phyloP scores from a whole-genome alignment of 1,140 invertebrate genomes.

The Pectinophora gossypiella region DNA sequence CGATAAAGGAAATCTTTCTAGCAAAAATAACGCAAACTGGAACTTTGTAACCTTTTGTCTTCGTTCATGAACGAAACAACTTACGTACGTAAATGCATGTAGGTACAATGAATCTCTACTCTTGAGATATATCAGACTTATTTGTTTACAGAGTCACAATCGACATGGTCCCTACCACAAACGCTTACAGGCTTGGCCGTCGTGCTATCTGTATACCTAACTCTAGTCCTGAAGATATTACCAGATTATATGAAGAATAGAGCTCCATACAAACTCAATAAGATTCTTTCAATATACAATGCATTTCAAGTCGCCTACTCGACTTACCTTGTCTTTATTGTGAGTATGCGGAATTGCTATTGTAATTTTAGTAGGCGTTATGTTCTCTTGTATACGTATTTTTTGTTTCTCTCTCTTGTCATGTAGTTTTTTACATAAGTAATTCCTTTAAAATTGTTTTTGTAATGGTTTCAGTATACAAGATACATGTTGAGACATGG shows the following conservation, averaged over 20 bases:
- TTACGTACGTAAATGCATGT: no score
- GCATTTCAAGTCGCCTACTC: slow-evolving; percentile 81
- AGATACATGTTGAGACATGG: slow-evolving; percentile 41
- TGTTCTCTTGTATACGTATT: no score
- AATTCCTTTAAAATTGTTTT: no score
- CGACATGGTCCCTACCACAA: slow-evolving; percentile 41
- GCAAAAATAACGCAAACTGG: no score
- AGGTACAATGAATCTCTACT: no score
- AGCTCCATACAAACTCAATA: slow-evolving; percentile 79
- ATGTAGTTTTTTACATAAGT: no score
- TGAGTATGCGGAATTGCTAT: slow-evolving; percentile 54
- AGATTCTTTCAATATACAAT: slow-evolving; percentile 81
- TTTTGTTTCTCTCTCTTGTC: no score
- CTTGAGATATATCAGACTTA: no score
- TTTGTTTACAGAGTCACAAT: slow-evolving; percentile 28
- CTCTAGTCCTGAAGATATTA: slow-evolving; percentile 79
- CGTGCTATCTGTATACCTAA: slow-evolving; percentile 78
- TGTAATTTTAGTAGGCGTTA: slow-evolving; percentile 12
- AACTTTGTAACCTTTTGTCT: no score
- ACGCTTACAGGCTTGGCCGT: slow-evolving; percentile 25
- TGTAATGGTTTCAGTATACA: slow-evolving; percentile 42
- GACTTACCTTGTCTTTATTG: slow-evolving; percentile 77
- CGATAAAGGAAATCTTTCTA: no score
- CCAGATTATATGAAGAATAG: slow-evolving; percentile 82
- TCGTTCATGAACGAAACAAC: no score